phyloP scores from a whole-genome alignment of 2,888 invertebrate genomes.

The Caenorhabditis sp. region DNA sequence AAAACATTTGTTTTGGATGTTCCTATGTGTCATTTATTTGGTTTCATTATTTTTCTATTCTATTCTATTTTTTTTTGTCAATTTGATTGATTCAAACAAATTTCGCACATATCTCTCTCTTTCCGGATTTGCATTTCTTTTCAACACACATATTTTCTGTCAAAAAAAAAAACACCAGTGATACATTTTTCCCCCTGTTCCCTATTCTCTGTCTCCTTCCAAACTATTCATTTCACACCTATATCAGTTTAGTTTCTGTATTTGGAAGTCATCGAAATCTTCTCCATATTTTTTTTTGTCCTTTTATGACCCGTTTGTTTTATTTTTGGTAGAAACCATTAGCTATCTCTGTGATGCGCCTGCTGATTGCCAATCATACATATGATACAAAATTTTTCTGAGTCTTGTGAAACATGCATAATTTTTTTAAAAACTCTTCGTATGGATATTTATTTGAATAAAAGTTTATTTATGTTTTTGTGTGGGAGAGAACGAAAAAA shows the following conservation, averaged over 20 bases:
- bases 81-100: not conserved
- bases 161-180: not conserved
- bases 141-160: not conserved
- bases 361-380: not conserved
- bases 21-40: not conserved
- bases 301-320: too few relatives aligned
- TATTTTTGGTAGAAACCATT: not conserved
- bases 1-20: not conserved
- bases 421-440: not conserved
- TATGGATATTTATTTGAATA: not conserved
- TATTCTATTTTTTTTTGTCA: not conserved
- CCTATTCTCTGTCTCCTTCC: too few relatives aligned
- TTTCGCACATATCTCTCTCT: not conserved
- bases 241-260: not conserved
- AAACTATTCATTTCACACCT: not conserved
- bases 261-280: not conserved
- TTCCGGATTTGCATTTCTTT: not conserved
- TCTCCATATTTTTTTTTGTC: too few relatives aligned
- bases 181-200: not conserved
- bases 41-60: not conserved
- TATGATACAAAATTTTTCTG: not conserved
- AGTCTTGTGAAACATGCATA: not conserved
- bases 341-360: constrained; percentile 1
- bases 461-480: too few relatives aligned
- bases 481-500: too few relatives aligned